These are phyloP conservation scores for Tragelaphus strepsiceros DNA, from an alignment of 2,113 vertebrate species.

Conservation along the genomic window DNA sequence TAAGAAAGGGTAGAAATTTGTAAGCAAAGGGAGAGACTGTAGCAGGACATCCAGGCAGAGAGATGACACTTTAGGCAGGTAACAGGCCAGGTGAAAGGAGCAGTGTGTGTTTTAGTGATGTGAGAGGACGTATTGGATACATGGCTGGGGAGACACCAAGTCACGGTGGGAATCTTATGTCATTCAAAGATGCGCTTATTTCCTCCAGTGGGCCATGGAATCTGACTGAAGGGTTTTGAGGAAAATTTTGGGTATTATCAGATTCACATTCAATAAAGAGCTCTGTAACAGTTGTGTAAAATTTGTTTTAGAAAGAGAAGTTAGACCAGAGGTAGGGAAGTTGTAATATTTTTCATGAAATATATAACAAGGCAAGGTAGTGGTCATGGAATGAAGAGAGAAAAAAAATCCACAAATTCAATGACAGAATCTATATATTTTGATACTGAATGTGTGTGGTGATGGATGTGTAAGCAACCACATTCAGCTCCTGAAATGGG, in stretches of 20 bases:
- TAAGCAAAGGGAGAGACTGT: not conserved
- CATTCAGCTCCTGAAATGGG: not conserved
- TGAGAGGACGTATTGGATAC: not conserved
- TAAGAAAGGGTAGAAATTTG: not conserved
- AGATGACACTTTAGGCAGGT: not conserved
- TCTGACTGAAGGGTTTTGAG: not conserved
- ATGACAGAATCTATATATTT: not conserved
- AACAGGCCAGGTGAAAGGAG: not conserved
- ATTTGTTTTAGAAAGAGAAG: not conserved
- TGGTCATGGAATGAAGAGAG: not conserved
- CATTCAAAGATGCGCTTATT: not conserved
- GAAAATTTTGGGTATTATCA: not conserved
- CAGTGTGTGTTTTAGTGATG: not conserved
- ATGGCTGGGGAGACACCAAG: not conserved
- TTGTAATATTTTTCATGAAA: not conserved
- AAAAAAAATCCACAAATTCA: not conserved
- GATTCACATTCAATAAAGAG: not conserved
- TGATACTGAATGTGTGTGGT: not conserved
- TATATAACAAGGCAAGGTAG: no score
- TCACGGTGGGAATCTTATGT: not conserved
- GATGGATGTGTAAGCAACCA: not conserved
- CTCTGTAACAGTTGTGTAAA: not conserved
- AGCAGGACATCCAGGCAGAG: not conserved
- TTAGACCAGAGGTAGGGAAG: not conserved
- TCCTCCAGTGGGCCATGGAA: not conserved